Conservation (phyloP, 1,140 invertebrate species). For the Dysdera silvatica region DNA sequence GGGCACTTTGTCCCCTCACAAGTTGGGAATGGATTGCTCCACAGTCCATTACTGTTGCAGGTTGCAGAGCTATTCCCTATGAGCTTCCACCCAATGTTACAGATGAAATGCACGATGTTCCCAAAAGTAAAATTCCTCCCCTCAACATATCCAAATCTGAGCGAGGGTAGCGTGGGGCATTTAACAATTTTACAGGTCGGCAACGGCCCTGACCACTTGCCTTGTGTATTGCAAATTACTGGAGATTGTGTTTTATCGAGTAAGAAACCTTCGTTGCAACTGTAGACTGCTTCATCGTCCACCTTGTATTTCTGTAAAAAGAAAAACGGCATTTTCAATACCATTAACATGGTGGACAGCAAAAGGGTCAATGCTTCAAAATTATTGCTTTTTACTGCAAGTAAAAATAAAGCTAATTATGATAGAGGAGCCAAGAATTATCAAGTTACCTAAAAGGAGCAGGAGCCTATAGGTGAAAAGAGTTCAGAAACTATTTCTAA, state of each 20-base stretch:
- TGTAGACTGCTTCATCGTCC: slow-evolving; percentile 13
- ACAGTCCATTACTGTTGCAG: slow-evolving; percentile 66
- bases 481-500: no score
- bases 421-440: no score
- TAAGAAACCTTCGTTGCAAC: slow-evolving; percentile 21
- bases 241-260: slow-evolving; percentile 13
- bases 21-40: slow-evolving; percentile 66
- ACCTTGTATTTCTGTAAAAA: slow-evolving; percentile 22
- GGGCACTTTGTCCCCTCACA: slow-evolving; percentile 46
- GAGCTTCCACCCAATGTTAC: slow-evolving; percentile 70
- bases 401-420: no score
- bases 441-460: no score
- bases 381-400: no score
- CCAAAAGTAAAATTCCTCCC: slow-evolving; percentile 80
- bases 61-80: slow-evolving; percentile 58
- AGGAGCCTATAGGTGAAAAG: no score
- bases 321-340: not conserved
- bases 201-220: slow-evolving; percentile 69
- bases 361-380: not conserved
- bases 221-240: slow-evolving; percentile 70
- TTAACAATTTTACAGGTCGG: slow-evolving; percentile 18
- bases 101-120: slow-evolving; percentile 75
- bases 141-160: slow-evolving; percentile 61
- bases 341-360: not conserved
- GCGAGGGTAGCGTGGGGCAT: slow-evolving; percentile 13